Percentiles rank a stretch among this genome's conserved stretches.
Evolutionary conservation across 2,113 vertebrate species (phyloP).

Genomic region (Echinops telfairi): DNA sequence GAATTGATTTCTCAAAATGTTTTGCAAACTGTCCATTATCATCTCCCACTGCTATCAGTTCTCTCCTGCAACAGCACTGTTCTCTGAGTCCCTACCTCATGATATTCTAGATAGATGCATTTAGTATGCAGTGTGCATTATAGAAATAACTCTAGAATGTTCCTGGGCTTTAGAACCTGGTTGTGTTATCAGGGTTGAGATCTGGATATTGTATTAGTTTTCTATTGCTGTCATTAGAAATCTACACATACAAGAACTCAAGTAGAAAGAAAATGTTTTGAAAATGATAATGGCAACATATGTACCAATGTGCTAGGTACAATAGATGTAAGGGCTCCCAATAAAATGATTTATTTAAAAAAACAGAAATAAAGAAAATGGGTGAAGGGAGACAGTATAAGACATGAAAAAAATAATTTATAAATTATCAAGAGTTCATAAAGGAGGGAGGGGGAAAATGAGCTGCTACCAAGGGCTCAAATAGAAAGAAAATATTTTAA

Average conservation of each 20-base stretch:
- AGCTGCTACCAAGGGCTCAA: too few relatives aligned
- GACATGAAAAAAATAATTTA: too few relatives aligned
- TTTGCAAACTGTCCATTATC: background rate
- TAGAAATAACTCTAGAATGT: background rate
- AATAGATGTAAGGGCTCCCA: too few relatives aligned
- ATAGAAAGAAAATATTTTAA: too few relatives aligned
- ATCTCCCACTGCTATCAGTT: background rate
- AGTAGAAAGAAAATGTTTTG: too few relatives aligned
- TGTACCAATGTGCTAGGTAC: too few relatives aligned
- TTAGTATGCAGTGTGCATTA: background rate
- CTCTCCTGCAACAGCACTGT: background rate
- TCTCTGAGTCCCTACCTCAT: background rate
- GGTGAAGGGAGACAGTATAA: too few relatives aligned
- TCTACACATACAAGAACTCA: background rate
- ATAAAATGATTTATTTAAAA: too few relatives aligned
- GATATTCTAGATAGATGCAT: background rate
- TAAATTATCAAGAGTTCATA: too few relatives aligned
- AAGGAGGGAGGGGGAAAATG: too few relatives aligned
- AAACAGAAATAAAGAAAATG: too few relatives aligned
- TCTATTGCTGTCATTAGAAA: background rate
- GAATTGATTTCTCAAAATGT: background rate
- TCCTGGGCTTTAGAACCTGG: conserved; percentile 17
- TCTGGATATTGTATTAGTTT: conserved; percentile 15
- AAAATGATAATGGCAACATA: too few relatives aligned
- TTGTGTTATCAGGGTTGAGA: background rate